phyloP scores from a whole-genome alignment of 1,140 invertebrate species.

The Oreohelix idahoensis region DNA sequence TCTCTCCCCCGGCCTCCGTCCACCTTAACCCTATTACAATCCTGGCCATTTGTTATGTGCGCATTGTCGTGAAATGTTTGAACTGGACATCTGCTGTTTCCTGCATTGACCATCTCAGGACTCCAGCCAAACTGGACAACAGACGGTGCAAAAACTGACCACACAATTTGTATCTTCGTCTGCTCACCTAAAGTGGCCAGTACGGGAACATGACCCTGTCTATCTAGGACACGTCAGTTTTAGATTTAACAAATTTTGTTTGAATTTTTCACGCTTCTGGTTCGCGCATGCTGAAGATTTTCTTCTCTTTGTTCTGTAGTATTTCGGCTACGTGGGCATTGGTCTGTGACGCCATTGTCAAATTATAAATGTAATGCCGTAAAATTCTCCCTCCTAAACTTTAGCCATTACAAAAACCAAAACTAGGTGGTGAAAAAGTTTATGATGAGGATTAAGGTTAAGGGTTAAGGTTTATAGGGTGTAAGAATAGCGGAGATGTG shows the following conservation, averaged over 20 bases:
- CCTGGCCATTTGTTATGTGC: not conserved
- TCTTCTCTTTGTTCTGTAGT: too few relatives aligned
- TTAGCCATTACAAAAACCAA: too few relatives aligned
- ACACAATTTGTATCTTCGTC: not conserved
- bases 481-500: too few relatives aligned
- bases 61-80: not conserved
- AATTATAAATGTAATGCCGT: too few relatives aligned
- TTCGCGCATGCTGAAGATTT: too few relatives aligned
- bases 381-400: too few relatives aligned
- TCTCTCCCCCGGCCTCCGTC: not conserved
- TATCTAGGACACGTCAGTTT: not conserved
- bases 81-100: constrained; percentile 12
- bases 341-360: too few relatives aligned
- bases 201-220: not conserved
- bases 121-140: not conserved
- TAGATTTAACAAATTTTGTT: not conserved
- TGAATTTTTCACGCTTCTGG: not conserved
- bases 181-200: not conserved
- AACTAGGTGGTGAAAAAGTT: too few relatives aligned
- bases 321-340: too few relatives aligned
- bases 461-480: too few relatives aligned
- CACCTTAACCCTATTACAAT: not conserved
- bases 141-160: not conserved
- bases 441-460: too few relatives aligned
- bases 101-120: not conserved